phyloP scores from a whole-genome alignment of 2,888 invertebrate genomes.

The Heliothis peltigera region DNA sequence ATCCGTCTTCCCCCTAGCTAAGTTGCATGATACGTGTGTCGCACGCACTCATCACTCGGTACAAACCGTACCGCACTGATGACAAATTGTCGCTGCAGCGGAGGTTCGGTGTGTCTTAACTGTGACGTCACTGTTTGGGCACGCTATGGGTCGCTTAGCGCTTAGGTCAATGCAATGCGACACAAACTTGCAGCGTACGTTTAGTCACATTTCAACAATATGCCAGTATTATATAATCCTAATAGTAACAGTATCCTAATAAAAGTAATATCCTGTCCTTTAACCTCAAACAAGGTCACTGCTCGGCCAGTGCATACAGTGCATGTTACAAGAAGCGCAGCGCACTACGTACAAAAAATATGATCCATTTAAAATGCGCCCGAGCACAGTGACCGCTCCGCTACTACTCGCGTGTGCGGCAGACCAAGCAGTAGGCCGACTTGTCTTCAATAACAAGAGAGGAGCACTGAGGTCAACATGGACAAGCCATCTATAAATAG shows the following conservation, averaged over 20 bases:
- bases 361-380: constrained; percentile 36
- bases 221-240: too few relatives aligned
- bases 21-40: not conserved
- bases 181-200: too few relatives aligned
- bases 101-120: not conserved
- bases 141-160: too few relatives aligned
- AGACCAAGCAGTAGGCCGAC: constrained; percentile 9
- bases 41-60: not conserved
- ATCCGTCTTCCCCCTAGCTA: constrained; percentile 9
- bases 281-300: not conserved
- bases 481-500: too few relatives aligned
- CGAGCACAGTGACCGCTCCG: constrained; percentile 6
- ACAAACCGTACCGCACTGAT: too few relatives aligned
- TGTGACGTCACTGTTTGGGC: constrained; percentile 4
- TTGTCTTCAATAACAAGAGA: not conserved
- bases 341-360: constrained; percentile 55
- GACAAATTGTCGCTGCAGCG: not conserved
- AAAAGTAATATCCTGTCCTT: not conserved
- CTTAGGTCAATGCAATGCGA: too few relatives aligned
- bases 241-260: too few relatives aligned
- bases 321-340: constrained; percentile 38
- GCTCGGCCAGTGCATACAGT: constrained; percentile 2
- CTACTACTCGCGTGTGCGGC: not conserved
- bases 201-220: too few relatives aligned
- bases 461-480: too few relatives aligned